Percentiles rank a stretch among this genome's conserved stretches.
Conservation (phyloP, 1,140 invertebrate genomes). For the Lasioglossum baleicum region DNA sequence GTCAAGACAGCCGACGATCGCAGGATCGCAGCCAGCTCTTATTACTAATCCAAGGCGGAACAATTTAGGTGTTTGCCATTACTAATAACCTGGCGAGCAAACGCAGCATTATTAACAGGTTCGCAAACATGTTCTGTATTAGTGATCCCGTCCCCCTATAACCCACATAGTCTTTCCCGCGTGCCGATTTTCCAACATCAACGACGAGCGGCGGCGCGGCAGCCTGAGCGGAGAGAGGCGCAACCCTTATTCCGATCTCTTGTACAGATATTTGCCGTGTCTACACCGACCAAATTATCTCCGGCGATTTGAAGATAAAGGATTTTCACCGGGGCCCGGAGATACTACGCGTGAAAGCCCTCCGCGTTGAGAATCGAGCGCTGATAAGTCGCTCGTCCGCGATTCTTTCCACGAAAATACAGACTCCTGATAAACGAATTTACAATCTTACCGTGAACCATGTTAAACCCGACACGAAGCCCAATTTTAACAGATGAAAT, state of each 20-base stretch:
- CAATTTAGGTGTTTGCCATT: conserved; percentile 76
- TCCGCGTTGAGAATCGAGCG: conserved; percentile 26
- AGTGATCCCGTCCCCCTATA: conserved; percentile 71
- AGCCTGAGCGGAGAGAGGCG: background rate
- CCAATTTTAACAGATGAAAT: no score
- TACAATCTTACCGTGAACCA: no score
- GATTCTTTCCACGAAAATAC: background rate
- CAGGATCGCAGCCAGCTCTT: conserved; percentile 57
- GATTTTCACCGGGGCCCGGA: conserved; percentile 62
- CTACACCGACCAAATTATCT: conserved; percentile 74
- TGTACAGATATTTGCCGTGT: conserved; percentile 77
- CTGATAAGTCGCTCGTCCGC: conserved; percentile 27
- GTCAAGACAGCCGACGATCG: conserved; percentile 38
- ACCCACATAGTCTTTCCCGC: conserved; percentile 68
- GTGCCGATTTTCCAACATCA: conserved; percentile 53
- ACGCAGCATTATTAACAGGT: conserved; percentile 78
- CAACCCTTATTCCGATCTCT: conserved; percentile 74
- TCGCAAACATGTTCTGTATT: conserved; percentile 75
- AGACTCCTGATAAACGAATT: background rate
- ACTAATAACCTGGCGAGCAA: conserved; percentile 76
- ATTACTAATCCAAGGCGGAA: conserved; percentile 71
- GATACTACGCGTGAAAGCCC: conserved; percentile 15
- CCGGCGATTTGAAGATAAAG: conserved; percentile 73
- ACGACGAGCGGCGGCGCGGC: conserved; percentile 28
- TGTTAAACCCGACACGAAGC: no score